These are phyloP conservation scores for Serinus canaria DNA, from an alignment of 2,113 vertebrate species.

Conservation along the genomic window DNA sequence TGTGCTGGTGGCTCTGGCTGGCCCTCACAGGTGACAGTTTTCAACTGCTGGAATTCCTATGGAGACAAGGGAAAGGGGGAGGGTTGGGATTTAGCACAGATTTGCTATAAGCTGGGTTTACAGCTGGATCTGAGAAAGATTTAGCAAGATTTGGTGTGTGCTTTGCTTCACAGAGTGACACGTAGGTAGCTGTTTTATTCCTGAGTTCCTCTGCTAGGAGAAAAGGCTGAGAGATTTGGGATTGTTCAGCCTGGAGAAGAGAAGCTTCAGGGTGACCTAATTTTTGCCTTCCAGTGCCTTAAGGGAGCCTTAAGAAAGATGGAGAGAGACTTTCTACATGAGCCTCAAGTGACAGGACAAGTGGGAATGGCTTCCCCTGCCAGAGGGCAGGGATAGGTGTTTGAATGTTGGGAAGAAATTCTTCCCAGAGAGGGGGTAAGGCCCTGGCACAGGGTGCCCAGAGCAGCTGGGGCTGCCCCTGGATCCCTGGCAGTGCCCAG, in stretches of 20 bases:
- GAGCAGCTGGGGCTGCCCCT: not conserved
- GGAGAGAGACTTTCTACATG: not conserved
- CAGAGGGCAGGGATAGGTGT: not conserved
- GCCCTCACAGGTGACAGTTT: not conserved
- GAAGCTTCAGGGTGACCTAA: not conserved
- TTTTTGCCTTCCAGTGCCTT: not conserved
- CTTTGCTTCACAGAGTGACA: not conserved
- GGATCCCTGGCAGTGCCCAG: not conserved
- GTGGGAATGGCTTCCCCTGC: not conserved
- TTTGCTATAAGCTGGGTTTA: not conserved
- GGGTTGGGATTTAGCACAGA: not conserved
- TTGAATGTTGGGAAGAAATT: not conserved
- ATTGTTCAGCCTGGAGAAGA: not conserved
- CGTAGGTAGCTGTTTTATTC: fast-evolving
- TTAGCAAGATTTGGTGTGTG: not conserved
- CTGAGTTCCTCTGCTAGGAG: not conserved
- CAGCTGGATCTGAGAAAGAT: not conserved
- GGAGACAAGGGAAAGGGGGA: not conserved
- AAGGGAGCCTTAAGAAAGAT: not conserved
- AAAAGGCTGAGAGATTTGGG: not conserved
- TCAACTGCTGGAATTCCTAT: not conserved
- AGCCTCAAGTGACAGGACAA: not conserved
- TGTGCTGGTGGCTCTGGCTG: not conserved
- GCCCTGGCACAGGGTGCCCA: not conserved
- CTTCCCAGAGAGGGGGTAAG: fast-evolving